Evolutionary conservation across 2,888 invertebrate genomes (phyloP).

Genomic region (Girardia tigrina): DNA sequence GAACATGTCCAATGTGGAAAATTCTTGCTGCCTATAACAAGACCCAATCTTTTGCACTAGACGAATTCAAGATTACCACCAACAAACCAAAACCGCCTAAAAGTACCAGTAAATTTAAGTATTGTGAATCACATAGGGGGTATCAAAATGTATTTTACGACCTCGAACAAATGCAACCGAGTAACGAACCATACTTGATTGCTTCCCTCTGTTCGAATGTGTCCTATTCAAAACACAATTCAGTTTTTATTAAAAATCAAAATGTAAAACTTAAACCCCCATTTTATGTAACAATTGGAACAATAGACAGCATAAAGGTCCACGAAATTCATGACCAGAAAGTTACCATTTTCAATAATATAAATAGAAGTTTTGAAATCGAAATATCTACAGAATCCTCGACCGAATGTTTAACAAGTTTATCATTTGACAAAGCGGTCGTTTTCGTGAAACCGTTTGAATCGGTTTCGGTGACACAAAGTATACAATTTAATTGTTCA

Average conservation of each 20-base stretch:
- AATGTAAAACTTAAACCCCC: background rate
- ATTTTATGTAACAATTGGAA: background rate
- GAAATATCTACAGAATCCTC: background rate
- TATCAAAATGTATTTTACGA: background rate
- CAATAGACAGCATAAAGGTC: background rate
- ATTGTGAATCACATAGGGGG: background rate
- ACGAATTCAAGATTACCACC: background rate
- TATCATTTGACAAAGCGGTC: background rate
- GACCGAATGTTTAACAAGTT: background rate
- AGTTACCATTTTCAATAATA: background rate
- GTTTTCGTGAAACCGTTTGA: background rate
- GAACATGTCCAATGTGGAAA: constrained; percentile 18
- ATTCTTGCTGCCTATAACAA: background rate
- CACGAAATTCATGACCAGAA: background rate
- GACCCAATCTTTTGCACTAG: background rate
- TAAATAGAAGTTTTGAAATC: background rate
- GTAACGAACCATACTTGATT: background rate
- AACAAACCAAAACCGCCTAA: background rate
- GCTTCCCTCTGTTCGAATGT: background rate
- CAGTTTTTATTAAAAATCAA: background rate
- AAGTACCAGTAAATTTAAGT: background rate
- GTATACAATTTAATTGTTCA: background rate
- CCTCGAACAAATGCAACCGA: background rate
- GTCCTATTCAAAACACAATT: background rate
- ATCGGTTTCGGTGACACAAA: background rate